Evolutionary conservation across 2,113 vertebrate genomes (phyloP).

Genomic region (Chrysemys picta): DNA sequence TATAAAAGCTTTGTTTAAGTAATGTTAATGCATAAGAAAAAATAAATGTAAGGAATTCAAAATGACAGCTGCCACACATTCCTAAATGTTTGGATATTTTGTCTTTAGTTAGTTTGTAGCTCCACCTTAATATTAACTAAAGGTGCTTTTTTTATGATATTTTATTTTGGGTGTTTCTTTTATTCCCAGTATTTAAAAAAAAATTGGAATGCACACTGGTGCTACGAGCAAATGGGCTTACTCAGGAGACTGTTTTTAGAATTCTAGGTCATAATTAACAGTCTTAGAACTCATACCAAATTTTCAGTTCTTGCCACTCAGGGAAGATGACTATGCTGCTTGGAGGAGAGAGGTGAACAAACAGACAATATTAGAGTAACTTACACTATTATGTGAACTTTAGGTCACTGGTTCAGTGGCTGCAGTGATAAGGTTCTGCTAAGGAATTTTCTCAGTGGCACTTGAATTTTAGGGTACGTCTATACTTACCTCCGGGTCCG

Average conservation of each 20-base stretch:
- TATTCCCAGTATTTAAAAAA: background rate
- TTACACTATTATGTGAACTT: fast-evolving
- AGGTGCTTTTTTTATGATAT: background rate
- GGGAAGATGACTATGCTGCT: background rate
- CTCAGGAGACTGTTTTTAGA: background rate
- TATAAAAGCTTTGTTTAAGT: conserved; percentile 14
- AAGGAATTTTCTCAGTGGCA: background rate
- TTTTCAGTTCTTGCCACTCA: background rate
- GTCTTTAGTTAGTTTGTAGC: conserved; percentile 10
- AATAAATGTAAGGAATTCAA: background rate
- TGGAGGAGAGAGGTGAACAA: background rate
- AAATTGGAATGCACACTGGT: background rate
- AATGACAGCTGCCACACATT: conserved; percentile 12
- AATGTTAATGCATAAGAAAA: background rate
- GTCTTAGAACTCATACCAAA: background rate
- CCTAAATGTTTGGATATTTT: conserved; percentile 39
- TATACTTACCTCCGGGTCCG: too few species aligned
- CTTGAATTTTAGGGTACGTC: background rate
- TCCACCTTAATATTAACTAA: background rate
- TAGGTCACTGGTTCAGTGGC: fast-evolving
- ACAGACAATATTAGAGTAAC: fast-evolving
- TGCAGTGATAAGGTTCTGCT: background rate
- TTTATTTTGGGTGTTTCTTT: conserved; percentile 51
- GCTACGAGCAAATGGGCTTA: background rate
- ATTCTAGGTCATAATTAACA: background rate